Evolutionary conservation across 2,113 vertebrate genomes (phyloP), one percentile per base, ranked within the genome.

Genomic region (Taurulus bubalis): DNA sequence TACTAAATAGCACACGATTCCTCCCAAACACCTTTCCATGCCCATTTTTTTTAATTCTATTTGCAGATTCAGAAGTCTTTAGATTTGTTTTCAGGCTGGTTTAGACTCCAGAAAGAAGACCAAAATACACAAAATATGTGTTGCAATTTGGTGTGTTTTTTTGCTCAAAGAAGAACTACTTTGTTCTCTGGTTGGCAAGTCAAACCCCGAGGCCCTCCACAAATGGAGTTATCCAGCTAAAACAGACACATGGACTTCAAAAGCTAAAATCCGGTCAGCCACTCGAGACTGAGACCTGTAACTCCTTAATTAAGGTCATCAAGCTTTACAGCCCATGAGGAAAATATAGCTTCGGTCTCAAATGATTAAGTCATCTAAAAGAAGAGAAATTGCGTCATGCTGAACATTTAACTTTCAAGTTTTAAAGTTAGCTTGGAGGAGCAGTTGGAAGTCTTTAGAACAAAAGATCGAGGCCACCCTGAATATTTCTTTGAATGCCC

Each of bases 31-130:
- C 4, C 2, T 34, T 63, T 34, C 56, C 20, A 6, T 49, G 3
- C 3, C n/a, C 64, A 51, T 81, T 73, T 67, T 22, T 73, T 80
- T 62, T 32, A 32, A 38, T 60, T 59, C 32, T 74, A 24, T 83
- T 63, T 82, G 53, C 53, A 24, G 32, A 63, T 66, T 80, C 47
- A 51, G 60, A 71, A 77, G 71, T 71, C 79, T 63, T 67, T 64
- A 24, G 30, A 38, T 55, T 47, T 40, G 36, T 28, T 9, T 8
- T 30, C 56, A 6, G 18, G 45, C 42, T 38, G 11, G 11, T 63
- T 59, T 60, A 11, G 45, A 55, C 47, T 60, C 9, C 4, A 3
- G 9, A 26, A 40, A 45, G 4, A 70, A 22, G n/a, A 30, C 11
- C 62, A 58, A 63, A 36, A 32, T 3, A 45, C 11, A 38, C 10